Base-by-base conservation (phyloP, 37 sponge, comb jelly and placozoan species). In the Mnemiopsis leidyi region DNA sequence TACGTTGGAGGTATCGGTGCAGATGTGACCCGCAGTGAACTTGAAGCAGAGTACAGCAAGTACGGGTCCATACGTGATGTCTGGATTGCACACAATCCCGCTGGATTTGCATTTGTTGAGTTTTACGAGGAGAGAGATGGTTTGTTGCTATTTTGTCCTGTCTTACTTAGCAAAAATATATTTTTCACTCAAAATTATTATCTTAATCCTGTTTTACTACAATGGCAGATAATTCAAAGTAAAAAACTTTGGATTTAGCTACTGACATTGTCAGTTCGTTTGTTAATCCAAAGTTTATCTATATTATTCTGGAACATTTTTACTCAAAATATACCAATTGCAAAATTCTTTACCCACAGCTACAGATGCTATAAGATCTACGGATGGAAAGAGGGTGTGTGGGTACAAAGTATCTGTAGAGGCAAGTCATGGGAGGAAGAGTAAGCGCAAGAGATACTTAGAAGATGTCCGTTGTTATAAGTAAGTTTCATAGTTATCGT, bases 81-180 rank as follows among this genome's bases (percentile, higher is more conserved):
- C 68, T 90, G 92, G 92, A 39, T 90, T 38, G 92, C 92, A 67
- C 92, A 61, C 23, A 90, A 90, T 38, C 92, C 92, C 25, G 38
- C 92, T 25, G 92, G 92, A 26, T 90, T 90, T 39, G 92, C 92
- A 2, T 90, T 90, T 29, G 92, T 90, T 18, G 82, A 79, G 82
- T 90, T 90, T 90, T 90, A 90, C 30, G 92, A 90, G 25, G 92
- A 90, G 32, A 90, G 92, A 39, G 92, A 90, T 90, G 92, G 68
- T 90, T 5, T 39, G 92, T n/a, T n/a, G n/a, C n/a, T n/a, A n/a
- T n/a, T n/a, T n/a, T n/a, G n/a, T n/a, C n/a, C n/a, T n/a, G n/a
- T n/a, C n/a, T n/a, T n/a, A n/a, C n/a, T n/a, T n/a, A n/a, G n/a
- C n/a, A n/a, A n/a, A n/a, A n/a, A n/a, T n/a, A n/a, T n/a, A n/a